phyloP scores from a whole-genome alignment of 2,888 invertebrate species.

The Corbicula japonica region DNA sequence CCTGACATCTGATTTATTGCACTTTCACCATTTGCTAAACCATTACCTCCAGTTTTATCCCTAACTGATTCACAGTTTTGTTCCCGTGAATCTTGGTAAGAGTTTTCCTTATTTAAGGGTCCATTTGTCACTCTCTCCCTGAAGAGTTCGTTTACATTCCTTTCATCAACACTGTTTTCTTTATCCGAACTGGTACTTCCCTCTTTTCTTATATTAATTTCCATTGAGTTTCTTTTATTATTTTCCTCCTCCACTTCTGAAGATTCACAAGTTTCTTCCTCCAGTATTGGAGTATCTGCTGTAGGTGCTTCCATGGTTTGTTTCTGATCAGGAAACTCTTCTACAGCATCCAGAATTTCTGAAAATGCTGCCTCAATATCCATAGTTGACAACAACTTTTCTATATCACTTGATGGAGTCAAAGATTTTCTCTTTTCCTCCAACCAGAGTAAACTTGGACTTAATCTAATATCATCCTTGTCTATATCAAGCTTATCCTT shows the following conservation, averaged over 20 bases:
- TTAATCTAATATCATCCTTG: slow-evolving; percentile 25
- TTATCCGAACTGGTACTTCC: not conserved
- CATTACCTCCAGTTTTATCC: not conserved
- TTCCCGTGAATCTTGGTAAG: no score
- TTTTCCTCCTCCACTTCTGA: slow-evolving; percentile 37
- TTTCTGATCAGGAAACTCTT: slow-evolving; percentile 44
- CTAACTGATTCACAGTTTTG: no score
- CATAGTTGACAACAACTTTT: slow-evolving; percentile 65
- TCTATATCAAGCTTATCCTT: not conserved
- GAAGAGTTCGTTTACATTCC: not conserved
- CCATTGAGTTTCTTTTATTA: slow-evolving; percentile 1
- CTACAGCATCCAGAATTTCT: slow-evolving; percentile 73
- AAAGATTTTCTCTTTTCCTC: slow-evolving; percentile 69
- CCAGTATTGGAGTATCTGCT: slow-evolving; percentile 50
- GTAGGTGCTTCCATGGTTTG: slow-evolving; percentile 12
- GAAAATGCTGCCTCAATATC: slow-evolving; percentile 75
- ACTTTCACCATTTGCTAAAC: not conserved
- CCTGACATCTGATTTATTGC: no score
- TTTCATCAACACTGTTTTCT: slow-evolving; percentile 7
- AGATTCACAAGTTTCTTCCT: slow-evolving; percentile 49
- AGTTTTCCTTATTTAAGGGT: no score
- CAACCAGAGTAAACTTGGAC: slow-evolving; percentile 64
- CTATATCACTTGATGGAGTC: slow-evolving; percentile 62
- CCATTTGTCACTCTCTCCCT: not conserved
- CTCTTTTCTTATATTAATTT: not conserved